Percentiles rank a stretch among this genome's conserved stretches.
These are phyloP conservation scores for Oriolus oriolus DNA, from an alignment of 2,113 vertebrate genomes.

Conservation along the genomic window DNA sequence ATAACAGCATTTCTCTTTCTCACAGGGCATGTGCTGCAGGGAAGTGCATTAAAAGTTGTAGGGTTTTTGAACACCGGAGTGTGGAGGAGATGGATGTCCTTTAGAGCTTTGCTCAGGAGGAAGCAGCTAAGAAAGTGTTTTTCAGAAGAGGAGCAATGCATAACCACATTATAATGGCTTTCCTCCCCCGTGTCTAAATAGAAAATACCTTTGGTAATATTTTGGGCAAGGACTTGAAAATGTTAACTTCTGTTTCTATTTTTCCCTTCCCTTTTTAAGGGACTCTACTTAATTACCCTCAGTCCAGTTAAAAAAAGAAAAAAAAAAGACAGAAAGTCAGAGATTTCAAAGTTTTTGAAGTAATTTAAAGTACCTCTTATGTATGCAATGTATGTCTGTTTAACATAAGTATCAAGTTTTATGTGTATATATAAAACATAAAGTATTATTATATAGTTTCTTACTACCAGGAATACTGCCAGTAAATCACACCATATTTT, in stretches of 20 bases:
- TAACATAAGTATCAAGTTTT: background rate
- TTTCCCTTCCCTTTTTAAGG: background rate
- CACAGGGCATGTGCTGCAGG: accelerated
- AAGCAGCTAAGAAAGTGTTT: background rate
- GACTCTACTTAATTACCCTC: background rate
- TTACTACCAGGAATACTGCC: background rate
- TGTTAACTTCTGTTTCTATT: background rate
- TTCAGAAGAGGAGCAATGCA: background rate
- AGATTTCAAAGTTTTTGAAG: background rate
- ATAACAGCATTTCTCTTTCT: background rate
- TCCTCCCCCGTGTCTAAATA: accelerated
- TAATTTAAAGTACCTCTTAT: background rate
- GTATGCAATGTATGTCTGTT: background rate
- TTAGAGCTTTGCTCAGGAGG: background rate
- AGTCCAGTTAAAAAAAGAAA: background rate
- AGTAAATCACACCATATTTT: background rate
- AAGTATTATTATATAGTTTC: background rate
- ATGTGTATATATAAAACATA: background rate
- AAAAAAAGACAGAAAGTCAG: background rate
- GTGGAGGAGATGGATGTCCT: background rate
- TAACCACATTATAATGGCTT: background rate
- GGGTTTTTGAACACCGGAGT: background rate
- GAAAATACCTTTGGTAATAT: background rate
- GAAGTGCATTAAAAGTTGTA: background rate
- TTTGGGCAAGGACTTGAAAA: background rate